Base-by-base conservation (phyloP, 2,113 vertebrate genomes). In the Myiopsitta monachus region DNA sequence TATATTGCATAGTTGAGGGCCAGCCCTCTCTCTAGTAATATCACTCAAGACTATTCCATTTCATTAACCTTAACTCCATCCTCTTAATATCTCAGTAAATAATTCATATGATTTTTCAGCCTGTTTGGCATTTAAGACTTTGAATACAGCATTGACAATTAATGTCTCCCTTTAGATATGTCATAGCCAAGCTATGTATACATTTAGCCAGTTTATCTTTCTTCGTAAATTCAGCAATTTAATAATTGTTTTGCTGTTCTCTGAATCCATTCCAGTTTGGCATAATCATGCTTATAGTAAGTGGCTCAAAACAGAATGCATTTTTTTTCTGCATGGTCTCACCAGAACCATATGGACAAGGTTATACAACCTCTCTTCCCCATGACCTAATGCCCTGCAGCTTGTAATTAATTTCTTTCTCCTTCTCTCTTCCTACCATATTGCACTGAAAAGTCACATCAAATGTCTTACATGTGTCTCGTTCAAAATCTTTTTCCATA, bases 181-280 rank as follows among this genome's bases (percentile, higher is more conserved):
- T 51, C 46, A 73, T 77, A 80, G 93, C 86, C 86, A 95, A 95
- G 64, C 19, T 85, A 62, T 74, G n/a, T 68, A 46, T 85, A 90
- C 89, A 88, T 95, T 94, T 96, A 88, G 57, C 73, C 87, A 22
- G 38, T 95, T 92, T 93, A 95, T 89, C 90, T 92, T 92, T 94
- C n/a, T 62, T 87, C 61, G 49, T 83, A 95, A 90, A 93, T 90
- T 84, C 59, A 87, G 27, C 15, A 8, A 62, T 84, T 96, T 94
- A 90, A 91, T 93, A 75, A 87, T 76, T 92, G 43, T 61, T 81
- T 51, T 54, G 62, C 49, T 78, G 41, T 87, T 89, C 54, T 77
- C 77, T 79, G 90, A 83, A 38, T 74, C 61, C 44, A 23, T 67
- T 93, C 86, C 83, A 88, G 33, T 70, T 92, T 89, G 80, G 92